These are phyloP conservation scores for Pheosia tremula DNA, from an alignment of 2,888 invertebrate species.

Conservation along the genomic window DNA sequence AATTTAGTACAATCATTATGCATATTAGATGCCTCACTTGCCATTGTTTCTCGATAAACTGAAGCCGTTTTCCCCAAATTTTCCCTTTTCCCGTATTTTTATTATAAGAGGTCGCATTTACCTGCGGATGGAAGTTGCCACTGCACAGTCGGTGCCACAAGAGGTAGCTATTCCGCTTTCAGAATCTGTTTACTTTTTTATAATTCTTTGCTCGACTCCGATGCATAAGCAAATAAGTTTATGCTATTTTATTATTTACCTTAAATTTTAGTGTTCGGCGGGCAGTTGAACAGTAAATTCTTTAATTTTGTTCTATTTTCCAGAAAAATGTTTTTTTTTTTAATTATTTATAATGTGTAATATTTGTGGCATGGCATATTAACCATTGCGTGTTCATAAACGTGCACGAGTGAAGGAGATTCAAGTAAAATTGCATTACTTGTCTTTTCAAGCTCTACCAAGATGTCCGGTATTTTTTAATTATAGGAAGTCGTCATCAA, in stretches of 20 bases:
- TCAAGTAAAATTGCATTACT: too few relatives aligned
- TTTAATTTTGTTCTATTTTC: too few relatives aligned
- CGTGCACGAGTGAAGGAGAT: too few relatives aligned
- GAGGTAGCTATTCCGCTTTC: constrained; percentile 25
- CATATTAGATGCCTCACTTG: constrained; percentile 75
- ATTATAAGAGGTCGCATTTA: constrained; percentile 70
- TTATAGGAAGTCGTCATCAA: too few relatives aligned
- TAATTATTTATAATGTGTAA: neutral
- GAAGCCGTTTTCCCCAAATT: constrained; percentile 65
- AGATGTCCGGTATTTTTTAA: too few relatives aligned
- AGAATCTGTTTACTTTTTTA: constrained; percentile 19
- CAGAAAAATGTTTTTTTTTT: too few relatives aligned
- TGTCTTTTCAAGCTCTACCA: too few relatives aligned
- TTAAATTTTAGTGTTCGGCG: neutral
- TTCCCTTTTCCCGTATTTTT: constrained; percentile 70
- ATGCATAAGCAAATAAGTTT: constrained; percentile 13
- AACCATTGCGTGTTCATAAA: too few relatives aligned
- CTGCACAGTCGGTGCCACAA: constrained; percentile 51
- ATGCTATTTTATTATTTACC: neutral
- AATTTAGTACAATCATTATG: constrained; percentile 81
- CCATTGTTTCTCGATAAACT: constrained; percentile 78
- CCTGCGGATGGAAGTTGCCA: constrained; percentile 66
- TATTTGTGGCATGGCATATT: neutral
- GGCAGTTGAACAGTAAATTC: too few relatives aligned
- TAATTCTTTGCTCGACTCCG: constrained; percentile 18